Evolutionary conservation across 2,113 vertebrate species (phyloP), one percentile per base, ranked within the genome.

Genomic region (Podarcis muralis): DNA sequence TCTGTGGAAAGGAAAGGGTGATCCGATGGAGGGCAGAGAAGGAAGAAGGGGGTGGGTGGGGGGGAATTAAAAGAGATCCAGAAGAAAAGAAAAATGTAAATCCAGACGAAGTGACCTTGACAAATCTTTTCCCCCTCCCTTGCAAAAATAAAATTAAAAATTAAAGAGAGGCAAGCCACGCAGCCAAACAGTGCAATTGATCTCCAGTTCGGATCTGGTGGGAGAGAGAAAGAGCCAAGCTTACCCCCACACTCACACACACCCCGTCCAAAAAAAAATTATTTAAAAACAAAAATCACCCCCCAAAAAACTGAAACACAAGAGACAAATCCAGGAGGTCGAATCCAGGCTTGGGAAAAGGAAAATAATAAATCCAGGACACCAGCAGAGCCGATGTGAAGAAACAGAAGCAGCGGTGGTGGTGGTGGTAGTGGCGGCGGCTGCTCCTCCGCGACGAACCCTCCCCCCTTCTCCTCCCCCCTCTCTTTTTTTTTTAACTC

Each of bases 31-130:
- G 62, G 75, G 59, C 22, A 48, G 37, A 48, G 37, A 5, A 15
- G 37, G 12, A 48, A 68, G 75, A 4, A n/a, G 1, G 27, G 62
- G 74, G 35, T 75, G 32, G 79, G 43, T 25, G 25, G 23, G 12
- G 40, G 11, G 48, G 48, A 48, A 53, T 53, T 53, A 53, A 71
- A 43, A 59, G 5, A 40, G 68, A 81, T 81, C 86, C 86, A 72
- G 69, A 82, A 43, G 69, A 4, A n/a, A 37, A 92, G 87, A 85
- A 23, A 69, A 40, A 30, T 78, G 76, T 88, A 88, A 77, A 93
- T 88, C 92, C 92, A 91, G 15, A 20, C 88, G 84, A 83, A 86
- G 85, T 91, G 92, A 93, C 92, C 92, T 93, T 93, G 90, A 93
- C 68, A 53, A 89, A 89, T 82, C 77, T 81, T 12, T 53, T 53